Base-by-base conservation (phyloP, 1,140 invertebrate genomes). In the Drosophila sp. region DNA sequence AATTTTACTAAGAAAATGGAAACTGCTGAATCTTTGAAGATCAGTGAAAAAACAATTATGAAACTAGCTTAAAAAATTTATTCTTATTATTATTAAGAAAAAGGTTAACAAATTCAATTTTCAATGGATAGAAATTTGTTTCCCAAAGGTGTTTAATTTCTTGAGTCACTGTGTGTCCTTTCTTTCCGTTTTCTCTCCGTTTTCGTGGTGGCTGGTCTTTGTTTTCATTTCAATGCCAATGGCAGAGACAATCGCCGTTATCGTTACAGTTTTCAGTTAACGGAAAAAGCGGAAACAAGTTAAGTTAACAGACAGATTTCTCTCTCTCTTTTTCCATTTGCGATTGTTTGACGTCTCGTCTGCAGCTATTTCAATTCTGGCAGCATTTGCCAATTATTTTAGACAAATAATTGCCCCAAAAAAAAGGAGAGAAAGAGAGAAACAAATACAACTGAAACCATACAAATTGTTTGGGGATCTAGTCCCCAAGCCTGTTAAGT, bases 341-440 rank as follows among this genome's bases (percentile, higher is more conserved):
- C 87, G 82, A 87, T 87, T 86, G 83, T 86, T 87, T 86, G 83
- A 83, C 77, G 79, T 87, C 79, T 71, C 75, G 79, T 79, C 74
- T 82, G 71, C 58, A 76, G 63, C 70, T 68, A 50, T 54, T 61
- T 60, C 62, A 65, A 56, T 62, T 70, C 70, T 70, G 71, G 66
- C 70, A 75, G 81, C 78, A 74, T 77, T 80, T 65, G 82, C 78
- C 82, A 85, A 87, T 87, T 87, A 87, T 89, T 87, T 89, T 79
- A 84, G 84, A 83, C 84, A 87, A 87, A 87, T 87, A 87, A 89
- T 87, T 87, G 83, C 80, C 73, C 62, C 63, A 71, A 64, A 66
- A 65, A 55, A 27, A 50, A 50, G 10, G 0, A 25, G 2, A 25
- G 67, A 44, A 63, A 62, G 66, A 70, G 41, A 56, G 57, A 47